phyloP scores from a whole-genome alignment of 1,140 invertebrate species.

The Charaxes varanes region DNA sequence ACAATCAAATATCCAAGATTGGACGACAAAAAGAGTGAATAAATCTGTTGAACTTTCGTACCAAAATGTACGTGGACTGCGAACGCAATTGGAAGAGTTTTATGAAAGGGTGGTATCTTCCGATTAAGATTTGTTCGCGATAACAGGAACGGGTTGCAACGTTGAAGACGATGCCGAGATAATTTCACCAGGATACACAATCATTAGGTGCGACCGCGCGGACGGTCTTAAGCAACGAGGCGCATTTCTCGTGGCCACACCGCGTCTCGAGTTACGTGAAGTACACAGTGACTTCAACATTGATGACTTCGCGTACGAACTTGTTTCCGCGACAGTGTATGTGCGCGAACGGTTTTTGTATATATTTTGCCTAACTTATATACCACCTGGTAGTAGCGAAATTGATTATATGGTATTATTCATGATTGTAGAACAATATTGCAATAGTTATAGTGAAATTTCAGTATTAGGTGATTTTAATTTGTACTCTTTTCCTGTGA shows the following conservation, averaged over 20 bases:
- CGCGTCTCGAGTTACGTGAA: conserved; percentile 8
- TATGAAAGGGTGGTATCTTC: conserved; percentile 3
- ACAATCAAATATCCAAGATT: conserved; percentile 1
- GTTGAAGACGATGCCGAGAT: conserved; percentile 24
- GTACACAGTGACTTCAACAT: conserved; percentile 5
- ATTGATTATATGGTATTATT: conserved; percentile 17
- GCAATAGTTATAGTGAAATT: conserved; percentile 16
- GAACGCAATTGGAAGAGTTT: conserved; percentile 16
- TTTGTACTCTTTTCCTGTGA: conserved; percentile 13
- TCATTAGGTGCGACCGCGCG: conserved; percentile 21
- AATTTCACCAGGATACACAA: conserved; percentile 20
- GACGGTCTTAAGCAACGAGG: conserved; percentile 24
- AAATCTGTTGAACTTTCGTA: conserved; percentile 14
- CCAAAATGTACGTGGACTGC: conserved; percentile 17
- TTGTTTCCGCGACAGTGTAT: conserved; percentile 16
- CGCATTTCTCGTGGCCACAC: conserved; percentile 22
- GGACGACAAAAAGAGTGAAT: neutral
- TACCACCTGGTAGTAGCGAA: conserved; percentile 14
- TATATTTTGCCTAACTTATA: conserved; percentile 15
- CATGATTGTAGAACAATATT: conserved; percentile 18
- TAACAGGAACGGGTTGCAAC: conserved; percentile 20
- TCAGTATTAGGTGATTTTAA: conserved; percentile 22
- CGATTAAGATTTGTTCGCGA: conserved; percentile 16
- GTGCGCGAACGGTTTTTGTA: conserved; percentile 13
- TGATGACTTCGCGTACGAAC: conserved; percentile 10